Percentiles rank a stretch among this genome's conserved stretches.
phyloP scores from a whole-genome alignment of 2,113 vertebrate genomes.

The Hemiprocne comata region DNA sequence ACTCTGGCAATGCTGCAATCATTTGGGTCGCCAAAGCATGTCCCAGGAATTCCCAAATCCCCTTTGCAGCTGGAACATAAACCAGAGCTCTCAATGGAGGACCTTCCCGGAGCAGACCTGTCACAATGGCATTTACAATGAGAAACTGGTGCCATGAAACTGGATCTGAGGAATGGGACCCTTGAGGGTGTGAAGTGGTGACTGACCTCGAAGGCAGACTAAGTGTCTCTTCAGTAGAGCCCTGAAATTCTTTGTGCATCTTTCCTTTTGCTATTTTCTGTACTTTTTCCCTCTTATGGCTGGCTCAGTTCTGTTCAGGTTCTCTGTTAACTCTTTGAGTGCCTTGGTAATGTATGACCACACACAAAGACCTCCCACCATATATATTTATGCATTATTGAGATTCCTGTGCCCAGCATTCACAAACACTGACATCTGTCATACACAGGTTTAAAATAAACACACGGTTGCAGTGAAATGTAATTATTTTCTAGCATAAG shows the following conservation, averaged over 20 bases:
- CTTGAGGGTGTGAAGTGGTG: background rate
- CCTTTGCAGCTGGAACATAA: background rate
- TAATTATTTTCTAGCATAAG: background rate
- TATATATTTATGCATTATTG: background rate
- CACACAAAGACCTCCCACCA: background rate
- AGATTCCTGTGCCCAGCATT: background rate
- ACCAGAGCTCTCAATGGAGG: background rate
- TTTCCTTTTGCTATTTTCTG: background rate
- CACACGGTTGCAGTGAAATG: background rate
- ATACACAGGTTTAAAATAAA: background rate
- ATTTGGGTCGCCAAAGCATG: background rate
- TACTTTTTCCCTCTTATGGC: background rate
- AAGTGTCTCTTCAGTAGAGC: background rate
- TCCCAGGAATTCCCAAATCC: slow-evolving; percentile 57
- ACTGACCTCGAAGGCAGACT: background rate
- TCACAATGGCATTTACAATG: background rate
- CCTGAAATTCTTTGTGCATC: background rate
- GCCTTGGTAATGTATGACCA: background rate
- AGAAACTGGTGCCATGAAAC: background rate
- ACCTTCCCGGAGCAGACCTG: background rate
- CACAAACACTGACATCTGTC: background rate
- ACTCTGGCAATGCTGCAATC: background rate
- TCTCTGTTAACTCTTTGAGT: background rate
- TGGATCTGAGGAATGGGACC: background rate
- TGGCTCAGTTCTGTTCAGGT: background rate